Conservation (phyloP, 2,888 invertebrate species). For the Oscheius sp. region DNA sequence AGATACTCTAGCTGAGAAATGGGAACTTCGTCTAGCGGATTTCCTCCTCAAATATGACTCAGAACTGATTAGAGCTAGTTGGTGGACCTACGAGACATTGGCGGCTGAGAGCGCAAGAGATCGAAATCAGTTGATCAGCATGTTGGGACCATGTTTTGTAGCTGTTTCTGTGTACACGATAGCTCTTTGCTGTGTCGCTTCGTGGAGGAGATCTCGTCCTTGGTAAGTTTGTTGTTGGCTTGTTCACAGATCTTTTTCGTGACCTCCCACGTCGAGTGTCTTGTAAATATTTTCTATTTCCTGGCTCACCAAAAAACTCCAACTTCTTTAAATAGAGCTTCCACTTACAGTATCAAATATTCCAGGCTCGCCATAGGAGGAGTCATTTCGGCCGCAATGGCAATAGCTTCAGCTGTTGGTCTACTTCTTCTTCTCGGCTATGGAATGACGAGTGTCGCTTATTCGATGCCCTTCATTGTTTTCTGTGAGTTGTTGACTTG, state of each 20-base stretch:
- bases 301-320: too few species aligned
- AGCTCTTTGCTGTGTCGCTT: slow-evolving; percentile 62
- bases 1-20: slow-evolving; percentile 67
- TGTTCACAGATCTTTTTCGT: neutral
- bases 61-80: slow-evolving; percentile 55
- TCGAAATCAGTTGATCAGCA: slow-evolving; percentile 62
- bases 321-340: too few species aligned
- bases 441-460: slow-evolving; percentile 69
- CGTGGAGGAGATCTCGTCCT: slow-evolving; percentile 90
- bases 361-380: slow-evolving; percentile 75
- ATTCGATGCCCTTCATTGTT: slow-evolving; percentile 70
- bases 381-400: slow-evolving; percentile 88
- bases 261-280: too few species aligned
- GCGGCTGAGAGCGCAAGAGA: slow-evolving; percentile 67
- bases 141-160: slow-evolving; percentile 67
- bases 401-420: slow-evolving; percentile 87
- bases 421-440: slow-evolving; percentile 85
- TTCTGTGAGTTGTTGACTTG: slow-evolving; percentile 62
- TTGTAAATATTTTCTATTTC: too few species aligned
- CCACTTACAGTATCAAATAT: too few species aligned
- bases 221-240: slow-evolving; percentile 74
- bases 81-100: slow-evolving; percentile 70
- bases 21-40: slow-evolving; percentile 66
- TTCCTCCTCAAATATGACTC: slow-evolving; percentile 57
- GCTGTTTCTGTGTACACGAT: slow-evolving; percentile 68